A percentile compares a stretch with the other conserved stretches of the same genome.
Conservation (phyloP, 2,888 invertebrate genomes). For the Drosophila percnosoma region DNA sequence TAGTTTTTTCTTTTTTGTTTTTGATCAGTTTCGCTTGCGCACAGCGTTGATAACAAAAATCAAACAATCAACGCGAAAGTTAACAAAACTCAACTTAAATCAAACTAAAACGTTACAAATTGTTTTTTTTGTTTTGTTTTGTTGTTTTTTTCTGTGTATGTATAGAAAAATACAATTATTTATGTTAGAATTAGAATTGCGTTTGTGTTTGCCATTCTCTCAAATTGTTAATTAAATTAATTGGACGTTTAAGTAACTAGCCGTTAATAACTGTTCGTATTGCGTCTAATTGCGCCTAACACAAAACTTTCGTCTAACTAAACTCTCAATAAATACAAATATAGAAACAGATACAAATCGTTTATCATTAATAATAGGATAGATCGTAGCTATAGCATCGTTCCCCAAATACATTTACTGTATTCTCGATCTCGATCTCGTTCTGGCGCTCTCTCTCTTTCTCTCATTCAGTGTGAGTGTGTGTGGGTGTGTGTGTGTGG, state of each 20-base stretch:
- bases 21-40: slow-evolving; percentile 62
- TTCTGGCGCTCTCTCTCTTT: too few species aligned
- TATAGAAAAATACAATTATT: slow-evolving; percentile 60
- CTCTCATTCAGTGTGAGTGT: slow-evolving; percentile 5
- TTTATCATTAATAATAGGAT: slow-evolving; percentile 53
- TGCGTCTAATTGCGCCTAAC: slow-evolving; percentile 40
- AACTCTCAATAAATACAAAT: slow-evolving; percentile 77
- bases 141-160: slow-evolving; percentile 22
- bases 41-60: slow-evolving; percentile 74
- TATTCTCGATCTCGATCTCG: slow-evolving; percentile 20
- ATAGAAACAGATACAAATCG: slow-evolving; percentile 71
- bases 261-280: slow-evolving; percentile 76
- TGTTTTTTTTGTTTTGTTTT: neutral
- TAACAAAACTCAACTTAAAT: slow-evolving; percentile 59
- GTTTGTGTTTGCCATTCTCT: slow-evolving; percentile 20
- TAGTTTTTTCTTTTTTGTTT: slow-evolving; percentile 15
- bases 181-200: slow-evolving; percentile 28
- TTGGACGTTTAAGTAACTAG: slow-evolving; percentile 84
- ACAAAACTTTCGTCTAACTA: slow-evolving; percentile 71
- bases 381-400: slow-evolving; percentile 54
- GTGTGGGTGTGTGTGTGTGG: slow-evolving; percentile 14
- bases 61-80: slow-evolving; percentile 62
- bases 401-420: slow-evolving; percentile 47
- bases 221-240: slow-evolving; percentile 78
- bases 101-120: slow-evolving; percentile 45